Conservation (phyloP, 1,140 invertebrate genomes). For the Drosophila setifemur region DNA sequence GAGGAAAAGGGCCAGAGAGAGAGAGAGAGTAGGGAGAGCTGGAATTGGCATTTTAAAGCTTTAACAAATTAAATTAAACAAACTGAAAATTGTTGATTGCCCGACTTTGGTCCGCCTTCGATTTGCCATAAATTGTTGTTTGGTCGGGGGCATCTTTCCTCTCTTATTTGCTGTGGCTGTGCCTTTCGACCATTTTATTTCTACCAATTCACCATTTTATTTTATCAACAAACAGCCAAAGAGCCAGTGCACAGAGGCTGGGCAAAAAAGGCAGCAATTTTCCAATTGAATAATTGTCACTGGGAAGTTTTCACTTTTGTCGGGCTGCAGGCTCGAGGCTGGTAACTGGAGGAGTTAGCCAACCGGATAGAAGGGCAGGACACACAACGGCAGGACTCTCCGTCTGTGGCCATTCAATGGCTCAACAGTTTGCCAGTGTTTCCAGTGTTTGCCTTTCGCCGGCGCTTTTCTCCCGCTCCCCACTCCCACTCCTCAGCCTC, state of each 20-base stretch:
- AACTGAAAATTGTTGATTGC: conserved; percentile 59
- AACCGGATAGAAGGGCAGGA: conserved; percentile 28
- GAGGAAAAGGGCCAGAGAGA: conserved; percentile 1
- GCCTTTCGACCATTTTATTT: conserved; percentile 12
- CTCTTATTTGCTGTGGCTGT: conserved; percentile 36
- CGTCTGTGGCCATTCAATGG: conserved; percentile 65
- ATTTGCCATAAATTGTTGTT: conserved; percentile 54
- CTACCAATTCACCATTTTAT: conserved; percentile 20
- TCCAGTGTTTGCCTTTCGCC: conserved; percentile 57
- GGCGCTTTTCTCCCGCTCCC: conserved; percentile 18
- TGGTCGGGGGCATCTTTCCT: conserved; percentile 28
- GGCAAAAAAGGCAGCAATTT: conserved; percentile 66
- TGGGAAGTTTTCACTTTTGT: conserved; percentile 77
- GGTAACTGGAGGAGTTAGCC: conserved; percentile 44
- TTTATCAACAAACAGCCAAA: conserved; percentile 19
- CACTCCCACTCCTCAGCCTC: neutral
- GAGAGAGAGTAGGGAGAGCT: no score
- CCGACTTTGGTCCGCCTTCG: conserved; percentile 40
- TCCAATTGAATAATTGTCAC: conserved; percentile 81
- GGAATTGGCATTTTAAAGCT: conserved; percentile 76
- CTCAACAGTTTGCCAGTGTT: conserved; percentile 76
- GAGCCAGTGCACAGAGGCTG: conserved; percentile 1
- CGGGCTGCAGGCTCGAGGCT: no score
- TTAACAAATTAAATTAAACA: conserved; percentile 75
- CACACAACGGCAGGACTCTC: neutral